Base-by-base conservation (phyloP, 2,113 vertebrate species). In the Micromys minutus region DNA sequence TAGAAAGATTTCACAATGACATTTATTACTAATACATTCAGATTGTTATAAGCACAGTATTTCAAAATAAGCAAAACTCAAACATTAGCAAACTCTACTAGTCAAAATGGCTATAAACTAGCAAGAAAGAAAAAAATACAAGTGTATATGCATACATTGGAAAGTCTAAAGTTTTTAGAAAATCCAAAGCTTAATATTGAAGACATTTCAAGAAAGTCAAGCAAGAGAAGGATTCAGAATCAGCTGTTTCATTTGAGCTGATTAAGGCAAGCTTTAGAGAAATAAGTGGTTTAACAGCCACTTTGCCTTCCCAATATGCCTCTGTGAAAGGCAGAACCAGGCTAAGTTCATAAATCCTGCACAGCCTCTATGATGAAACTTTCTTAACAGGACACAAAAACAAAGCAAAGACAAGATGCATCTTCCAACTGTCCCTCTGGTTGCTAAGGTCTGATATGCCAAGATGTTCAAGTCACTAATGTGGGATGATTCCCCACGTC, bases 341-440 rank as follows among this genome's bases (percentile, higher is more conserved):
- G 79, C 24, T 89, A 87, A 79, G 59, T 31, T 77, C 65, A 85
- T 88, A 85, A 65, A 93, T 94, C 91, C 93, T 72, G 50, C 61
- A 45, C 17, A 81, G 63, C 31, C 87, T 95, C 50, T 24, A 42
- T 80, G 9, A 12, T 59, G 36, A 50, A 52, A 59, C 67, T 83
- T n/a, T 94, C 81, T 69, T 94, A 89, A 65, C 39, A 29, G 84
- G 75, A 87, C 84, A 80, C 29, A 89, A 96, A 94, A 90, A 91
- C 87, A 84, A 91, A 87, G 79, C 89, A 94, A 91, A 94, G 77
- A 92, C 63, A 76, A 50, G n/a, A 55, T 72, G 21, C 80, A 47
- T 57, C 87, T 77, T 72, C 74, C 84, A 69, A 91, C 69, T 71
- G 47, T 96, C 87, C 87, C 75, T 87, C 17, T 26, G 79, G 87